A percentile compares a stretch with the other conserved stretches of the same genome.
Evolutionary conservation across 2,797 vertebrate genomes (phyloP).

Genomic region (Balearica regulorum): DNA sequence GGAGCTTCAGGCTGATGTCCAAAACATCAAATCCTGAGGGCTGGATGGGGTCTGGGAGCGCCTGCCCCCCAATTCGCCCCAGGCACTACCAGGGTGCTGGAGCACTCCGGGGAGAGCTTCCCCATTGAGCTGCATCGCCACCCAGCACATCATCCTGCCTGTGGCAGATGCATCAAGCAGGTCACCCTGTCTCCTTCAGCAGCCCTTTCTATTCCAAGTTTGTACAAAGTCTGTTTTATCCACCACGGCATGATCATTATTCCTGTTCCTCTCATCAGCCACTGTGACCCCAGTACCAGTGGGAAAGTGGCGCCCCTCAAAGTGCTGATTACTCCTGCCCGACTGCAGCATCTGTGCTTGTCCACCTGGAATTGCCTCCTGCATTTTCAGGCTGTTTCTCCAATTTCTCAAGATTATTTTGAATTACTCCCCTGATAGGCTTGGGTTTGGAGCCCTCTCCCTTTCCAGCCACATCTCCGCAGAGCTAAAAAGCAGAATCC

Average conservation of each 20-base stretch:
- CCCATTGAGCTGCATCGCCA: background rate
- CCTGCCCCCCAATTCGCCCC: background rate
- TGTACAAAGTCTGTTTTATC: background rate
- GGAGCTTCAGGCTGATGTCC: background rate
- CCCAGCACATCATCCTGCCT: background rate
- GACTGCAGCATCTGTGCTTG: fast-evolving
- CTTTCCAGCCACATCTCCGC: background rate
- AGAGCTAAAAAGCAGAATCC: background rate
- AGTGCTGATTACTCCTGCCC: background rate
- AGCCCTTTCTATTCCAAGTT: background rate
- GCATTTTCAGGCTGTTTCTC: background rate
- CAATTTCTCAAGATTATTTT: background rate
- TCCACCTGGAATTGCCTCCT: background rate
- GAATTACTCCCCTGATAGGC: background rate
- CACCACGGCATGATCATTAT: background rate
- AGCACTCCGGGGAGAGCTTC: fast-evolving
- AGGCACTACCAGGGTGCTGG: background rate
- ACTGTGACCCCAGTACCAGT: fast-evolving
- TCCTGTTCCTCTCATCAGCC: fast-evolving
- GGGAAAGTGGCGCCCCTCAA: background rate
- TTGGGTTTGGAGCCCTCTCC: background rate
- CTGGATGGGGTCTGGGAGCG: fast-evolving
- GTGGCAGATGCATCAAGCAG: background rate
- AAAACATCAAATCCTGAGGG: background rate
- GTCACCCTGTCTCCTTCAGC: fast-evolving